These are phyloP conservation scores for Oryzias celebensis DNA, from an alignment of 2,113 vertebrate species.

Conservation along the genomic window DNA sequence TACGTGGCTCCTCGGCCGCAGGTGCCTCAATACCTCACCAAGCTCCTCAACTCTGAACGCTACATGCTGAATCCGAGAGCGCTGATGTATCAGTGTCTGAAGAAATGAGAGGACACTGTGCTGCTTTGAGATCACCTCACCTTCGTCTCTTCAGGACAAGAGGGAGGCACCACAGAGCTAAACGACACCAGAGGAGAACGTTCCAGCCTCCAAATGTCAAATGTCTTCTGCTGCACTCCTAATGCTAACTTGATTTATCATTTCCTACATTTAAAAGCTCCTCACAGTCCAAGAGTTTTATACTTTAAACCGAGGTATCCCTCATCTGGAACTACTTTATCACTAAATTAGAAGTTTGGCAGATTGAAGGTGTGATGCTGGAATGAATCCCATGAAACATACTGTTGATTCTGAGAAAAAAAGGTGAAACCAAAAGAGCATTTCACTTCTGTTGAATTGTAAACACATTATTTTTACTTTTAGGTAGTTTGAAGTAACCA, in stretches of 20 bases:
- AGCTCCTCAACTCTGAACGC: slow-evolving; percentile 79
- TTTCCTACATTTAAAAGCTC: slow-evolving; percentile 18
- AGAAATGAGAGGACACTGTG: slow-evolving; percentile 64
- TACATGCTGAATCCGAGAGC: slow-evolving; percentile 79
- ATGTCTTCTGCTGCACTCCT: slow-evolving; percentile 52
- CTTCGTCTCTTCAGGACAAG: slow-evolving; percentile 16
- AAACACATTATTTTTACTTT: too few relatives aligned
- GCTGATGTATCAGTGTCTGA: slow-evolving; percentile 84
- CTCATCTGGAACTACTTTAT: slow-evolving; percentile 37
- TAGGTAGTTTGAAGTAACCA: background rate
- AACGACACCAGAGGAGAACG: slow-evolving; percentile 25
- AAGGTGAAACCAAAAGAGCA: too few relatives aligned
- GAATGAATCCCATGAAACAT: too few relatives aligned
- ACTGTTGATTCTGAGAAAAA: too few relatives aligned
- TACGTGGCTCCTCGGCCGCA: slow-evolving; percentile 72
- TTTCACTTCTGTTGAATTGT: too few relatives aligned
- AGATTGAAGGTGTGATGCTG: too few relatives aligned
- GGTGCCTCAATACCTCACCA: slow-evolving; percentile 80
- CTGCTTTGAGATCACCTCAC: slow-evolving; percentile 6
- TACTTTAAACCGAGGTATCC: slow-evolving; percentile 29
- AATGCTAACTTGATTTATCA: slow-evolving; percentile 50
- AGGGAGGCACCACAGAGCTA: slow-evolving; percentile 35
- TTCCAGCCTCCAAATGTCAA: slow-evolving; percentile 32
- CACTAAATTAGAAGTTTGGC: background rate
- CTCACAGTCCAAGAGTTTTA: slow-evolving; percentile 24